Conservation (phyloP, 2,888 invertebrate species). For the Ariolimax columbianus region DNA sequence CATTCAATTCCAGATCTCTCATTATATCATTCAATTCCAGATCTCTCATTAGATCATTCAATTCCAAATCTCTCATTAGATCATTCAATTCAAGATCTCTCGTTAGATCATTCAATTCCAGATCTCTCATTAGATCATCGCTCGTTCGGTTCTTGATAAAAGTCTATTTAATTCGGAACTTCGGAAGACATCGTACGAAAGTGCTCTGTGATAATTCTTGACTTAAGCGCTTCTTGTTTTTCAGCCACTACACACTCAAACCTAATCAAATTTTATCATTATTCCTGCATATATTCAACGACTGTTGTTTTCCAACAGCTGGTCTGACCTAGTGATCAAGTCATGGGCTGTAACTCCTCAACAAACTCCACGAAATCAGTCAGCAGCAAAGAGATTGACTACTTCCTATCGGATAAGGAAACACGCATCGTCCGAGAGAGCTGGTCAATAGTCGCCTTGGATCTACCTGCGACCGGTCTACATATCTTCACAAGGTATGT, state of each 20-base stretch:
- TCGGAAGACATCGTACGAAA: too few species aligned
- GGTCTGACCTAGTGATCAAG: background rate
- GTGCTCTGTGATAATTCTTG: too few species aligned
- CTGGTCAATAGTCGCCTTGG: conserved; percentile 53
- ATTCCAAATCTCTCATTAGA: too few species aligned
- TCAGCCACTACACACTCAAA: background rate
- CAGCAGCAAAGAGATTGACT: conserved; percentile 35
- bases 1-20: too few species aligned
- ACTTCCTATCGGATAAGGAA: conserved; percentile 50
- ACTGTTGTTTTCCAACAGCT: background rate
- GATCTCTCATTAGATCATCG: too few species aligned
- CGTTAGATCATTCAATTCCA: too few species aligned
- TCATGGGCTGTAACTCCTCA: conserved; percentile 49
- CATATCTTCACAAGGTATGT: conserved; percentile 54
- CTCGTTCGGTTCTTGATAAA: too few species aligned
- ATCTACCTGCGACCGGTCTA: conserved; percentile 54
- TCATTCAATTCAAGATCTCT: too few species aligned
- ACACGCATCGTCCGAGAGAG: conserved; percentile 49
- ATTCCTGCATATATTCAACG: background rate
- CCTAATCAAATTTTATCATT: background rate
- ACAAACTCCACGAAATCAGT: conserved; percentile 15
- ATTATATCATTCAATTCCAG: too few species aligned
- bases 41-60: too few species aligned
- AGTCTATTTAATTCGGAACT: too few species aligned
- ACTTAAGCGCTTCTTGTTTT: background rate